phyloP scores from a whole-genome alignment of 2,888 invertebrate genomes.

The Epistrophella euchroma region DNA sequence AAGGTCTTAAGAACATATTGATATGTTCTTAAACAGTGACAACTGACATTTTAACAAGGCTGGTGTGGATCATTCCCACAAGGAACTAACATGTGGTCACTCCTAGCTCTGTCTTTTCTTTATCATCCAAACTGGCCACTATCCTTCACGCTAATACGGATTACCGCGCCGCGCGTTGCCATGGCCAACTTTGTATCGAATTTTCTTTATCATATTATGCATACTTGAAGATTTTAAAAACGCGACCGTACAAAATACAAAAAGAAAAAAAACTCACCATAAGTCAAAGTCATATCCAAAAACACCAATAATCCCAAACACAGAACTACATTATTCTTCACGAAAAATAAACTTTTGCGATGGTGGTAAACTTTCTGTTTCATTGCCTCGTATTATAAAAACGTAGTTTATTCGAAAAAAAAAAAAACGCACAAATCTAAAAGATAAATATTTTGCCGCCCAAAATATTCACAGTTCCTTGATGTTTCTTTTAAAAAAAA shows the following conservation, averaged over 20 bases:
- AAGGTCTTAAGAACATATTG: too few species aligned
- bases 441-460: conserved; percentile 1
- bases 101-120: too few species aligned
- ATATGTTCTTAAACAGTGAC: too few species aligned
- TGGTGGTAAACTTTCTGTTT: not conserved
- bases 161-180: too few species aligned
- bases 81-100: too few species aligned
- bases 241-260: not conserved
- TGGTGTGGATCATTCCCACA: too few species aligned
- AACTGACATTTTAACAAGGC: too few species aligned
- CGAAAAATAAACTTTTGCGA: conserved; percentile 12
- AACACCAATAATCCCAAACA: conserved; percentile 46
- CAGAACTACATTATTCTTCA: conserved; percentile 24
- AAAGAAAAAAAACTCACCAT: conserved; percentile 33
- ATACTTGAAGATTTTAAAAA: not conserved
- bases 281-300: conserved; percentile 45
- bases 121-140: too few species aligned
- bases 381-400: not conserved
- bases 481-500: not conserved
- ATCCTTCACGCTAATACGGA: too few species aligned
- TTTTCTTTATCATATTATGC: too few species aligned
- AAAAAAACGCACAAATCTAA: not conserved
- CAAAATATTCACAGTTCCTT: not conserved
- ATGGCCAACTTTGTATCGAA: too few species aligned
- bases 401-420: not conserved